phyloP scores from a whole-genome alignment of 2,797 vertebrate species.

The Myripristis jacobus region DNA sequence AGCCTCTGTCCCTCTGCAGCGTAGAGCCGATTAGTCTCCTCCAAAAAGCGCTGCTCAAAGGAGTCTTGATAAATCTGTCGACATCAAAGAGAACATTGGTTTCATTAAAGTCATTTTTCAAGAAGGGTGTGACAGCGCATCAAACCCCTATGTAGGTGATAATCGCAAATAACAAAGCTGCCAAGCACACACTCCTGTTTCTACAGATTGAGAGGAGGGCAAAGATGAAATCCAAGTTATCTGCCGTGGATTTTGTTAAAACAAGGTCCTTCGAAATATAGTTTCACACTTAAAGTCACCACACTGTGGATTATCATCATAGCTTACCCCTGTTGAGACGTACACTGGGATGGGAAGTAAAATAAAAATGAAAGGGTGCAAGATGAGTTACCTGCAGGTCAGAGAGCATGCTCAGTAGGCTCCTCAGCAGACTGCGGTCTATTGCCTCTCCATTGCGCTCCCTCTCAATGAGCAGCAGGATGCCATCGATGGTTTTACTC shows the following conservation, averaged over 20 bases:
- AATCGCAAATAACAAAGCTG: constrained; percentile 34
- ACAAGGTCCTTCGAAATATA: not conserved
- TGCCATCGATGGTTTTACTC: constrained; percentile 98
- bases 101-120: constrained; percentile 65
- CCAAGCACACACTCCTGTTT: not conserved
- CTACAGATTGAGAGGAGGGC: not conserved
- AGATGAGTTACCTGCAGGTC: constrained; percentile 91
- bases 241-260: not conserved
- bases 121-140: constrained; percentile 39
- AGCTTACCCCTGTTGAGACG: not conserved
- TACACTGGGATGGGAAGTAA: not conserved
- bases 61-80: constrained; percentile 98
- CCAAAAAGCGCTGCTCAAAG: constrained; percentile 97
- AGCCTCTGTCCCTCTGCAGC: constrained; percentile 98
- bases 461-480: constrained; percentile 95
- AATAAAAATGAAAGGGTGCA: not conserved
- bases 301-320: not conserved
- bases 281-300: not conserved
- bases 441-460: constrained; percentile 97
- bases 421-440: constrained; percentile 95
- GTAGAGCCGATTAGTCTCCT: constrained; percentile 97
- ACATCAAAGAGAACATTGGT: constrained; percentile 32
- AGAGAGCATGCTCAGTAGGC: constrained; percentile 98
- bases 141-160: constrained; percentile 7
- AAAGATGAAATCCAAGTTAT: constrained; percentile 2